Conservation (phyloP, 1,140 invertebrate genomes). For the Drosophila seguyi region DNA sequence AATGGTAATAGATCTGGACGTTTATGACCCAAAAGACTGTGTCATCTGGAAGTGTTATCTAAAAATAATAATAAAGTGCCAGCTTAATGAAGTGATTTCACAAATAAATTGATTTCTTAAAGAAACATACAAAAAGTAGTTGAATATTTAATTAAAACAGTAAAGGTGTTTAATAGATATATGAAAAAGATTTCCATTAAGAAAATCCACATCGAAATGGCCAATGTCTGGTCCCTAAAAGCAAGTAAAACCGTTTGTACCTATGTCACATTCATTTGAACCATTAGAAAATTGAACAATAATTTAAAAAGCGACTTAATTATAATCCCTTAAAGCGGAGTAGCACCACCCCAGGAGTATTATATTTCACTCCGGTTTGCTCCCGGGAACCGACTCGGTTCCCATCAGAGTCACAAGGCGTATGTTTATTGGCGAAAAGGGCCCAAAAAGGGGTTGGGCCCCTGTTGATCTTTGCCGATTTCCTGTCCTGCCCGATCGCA, state of each 20-base stretch:
- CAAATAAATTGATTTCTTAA: not conserved
- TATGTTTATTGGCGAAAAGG: conserved; percentile 11
- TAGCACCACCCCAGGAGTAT: conserved; percentile 39
- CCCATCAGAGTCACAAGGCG: conserved; percentile 29
- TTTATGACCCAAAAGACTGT: conserved; percentile 5
- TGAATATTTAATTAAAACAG: not conserved
- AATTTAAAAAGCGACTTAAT: conserved; percentile 3
- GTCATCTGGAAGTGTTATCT: conserved; percentile 7
- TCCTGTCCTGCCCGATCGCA: conserved; percentile 44
- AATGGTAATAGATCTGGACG: conserved; percentile 21
- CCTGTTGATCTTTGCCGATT: conserved; percentile 45
- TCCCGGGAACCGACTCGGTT: conserved; percentile 15
- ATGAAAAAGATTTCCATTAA: not conserved
- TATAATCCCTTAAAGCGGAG: conserved; percentile 10
- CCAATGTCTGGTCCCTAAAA: not conserved
- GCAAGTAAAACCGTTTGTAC: conserved; percentile 1
- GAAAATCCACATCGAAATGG: not conserved
- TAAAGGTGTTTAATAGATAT: not conserved
- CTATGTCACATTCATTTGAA: conserved; percentile 13
- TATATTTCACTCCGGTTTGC: conserved; percentile 15
- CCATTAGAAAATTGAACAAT: conserved; percentile 4
- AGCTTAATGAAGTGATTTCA: no score
- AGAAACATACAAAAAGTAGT: not conserved
- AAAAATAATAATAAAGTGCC: conserved; percentile 9
- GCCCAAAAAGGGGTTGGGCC: conserved; percentile 7